phyloP scores from a whole-genome alignment of 2,113 vertebrate species.

The Peromyscus maniculatus region DNA sequence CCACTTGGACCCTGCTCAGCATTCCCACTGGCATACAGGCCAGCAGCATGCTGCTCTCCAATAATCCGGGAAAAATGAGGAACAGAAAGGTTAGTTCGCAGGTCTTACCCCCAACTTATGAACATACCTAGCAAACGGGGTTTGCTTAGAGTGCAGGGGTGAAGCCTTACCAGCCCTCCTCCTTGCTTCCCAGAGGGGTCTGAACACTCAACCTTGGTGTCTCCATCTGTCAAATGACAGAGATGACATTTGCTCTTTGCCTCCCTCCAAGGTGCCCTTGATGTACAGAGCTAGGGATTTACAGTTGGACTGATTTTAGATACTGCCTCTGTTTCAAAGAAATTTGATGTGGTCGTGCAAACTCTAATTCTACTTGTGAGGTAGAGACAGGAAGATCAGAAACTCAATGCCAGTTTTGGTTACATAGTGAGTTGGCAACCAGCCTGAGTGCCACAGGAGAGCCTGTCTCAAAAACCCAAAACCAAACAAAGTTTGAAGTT shows the following conservation, averaged over 20 bases:
- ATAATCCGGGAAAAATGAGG: neutral
- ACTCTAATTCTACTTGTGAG: neutral
- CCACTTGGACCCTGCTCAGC: conserved; percentile 24
- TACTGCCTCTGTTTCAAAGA: neutral
- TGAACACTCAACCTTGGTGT: neutral
- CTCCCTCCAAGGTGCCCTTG: neutral
- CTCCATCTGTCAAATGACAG: neutral
- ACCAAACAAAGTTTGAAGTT: neutral
- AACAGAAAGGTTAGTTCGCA: neutral
- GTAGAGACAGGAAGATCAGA: neutral
- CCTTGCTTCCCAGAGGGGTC: neutral
- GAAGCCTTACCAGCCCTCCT: neutral
- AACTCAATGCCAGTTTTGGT: neutral
- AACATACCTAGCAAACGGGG: neutral
- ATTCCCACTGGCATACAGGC: neutral
- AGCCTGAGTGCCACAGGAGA: neutral
- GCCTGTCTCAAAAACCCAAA: neutral
- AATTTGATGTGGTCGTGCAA: neutral
- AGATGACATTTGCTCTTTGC: neutral
- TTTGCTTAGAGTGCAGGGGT: neutral
- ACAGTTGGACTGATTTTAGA: neutral
- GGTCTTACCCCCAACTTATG: neutral
- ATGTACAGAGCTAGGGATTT: neutral
- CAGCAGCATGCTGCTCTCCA: conserved; percentile 16
- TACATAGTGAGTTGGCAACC: neutral